Conservation (phyloP, 2,113 vertebrate genomes). For the Arothron firmamentum region DNA sequence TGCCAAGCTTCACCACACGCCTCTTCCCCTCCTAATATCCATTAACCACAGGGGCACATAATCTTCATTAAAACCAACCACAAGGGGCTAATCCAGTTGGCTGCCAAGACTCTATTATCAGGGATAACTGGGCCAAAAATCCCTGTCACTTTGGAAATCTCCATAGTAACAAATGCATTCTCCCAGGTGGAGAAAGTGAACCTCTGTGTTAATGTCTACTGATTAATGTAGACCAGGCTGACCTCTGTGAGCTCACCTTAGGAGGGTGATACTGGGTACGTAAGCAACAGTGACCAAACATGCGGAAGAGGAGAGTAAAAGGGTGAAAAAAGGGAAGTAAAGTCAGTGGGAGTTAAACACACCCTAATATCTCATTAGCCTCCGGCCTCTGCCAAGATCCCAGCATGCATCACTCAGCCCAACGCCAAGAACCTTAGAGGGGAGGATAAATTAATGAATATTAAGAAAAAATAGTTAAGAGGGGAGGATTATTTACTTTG, state of each 20-base stretch:
- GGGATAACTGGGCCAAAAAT: constrained; percentile 52
- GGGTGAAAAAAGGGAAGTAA: constrained; percentile 48
- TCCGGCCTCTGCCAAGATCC: constrained; percentile 70
- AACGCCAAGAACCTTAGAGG: constrained; percentile 38
- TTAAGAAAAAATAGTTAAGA: constrained; percentile 10
- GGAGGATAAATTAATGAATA: constrained; percentile 37
- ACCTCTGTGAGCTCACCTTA: constrained; percentile 55
- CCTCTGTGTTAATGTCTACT: constrained; percentile 58
- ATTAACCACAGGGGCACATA: constrained; percentile 64
- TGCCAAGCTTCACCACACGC: constrained; percentile 58
- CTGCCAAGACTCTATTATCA: constrained; percentile 58
- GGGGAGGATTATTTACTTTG: constrained; percentile 68
- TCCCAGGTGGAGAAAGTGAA: constrained; percentile 50
- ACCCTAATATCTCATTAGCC: constrained; percentile 93
- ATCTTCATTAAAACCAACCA: constrained; percentile 70
- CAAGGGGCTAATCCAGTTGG: constrained; percentile 60
- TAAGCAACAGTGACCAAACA: constrained; percentile 75
- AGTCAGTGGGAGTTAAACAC: constrained; percentile 76
- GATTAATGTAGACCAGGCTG: constrained; percentile 56
- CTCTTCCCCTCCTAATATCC: constrained; percentile 56
- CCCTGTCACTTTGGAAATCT: constrained; percentile 42
- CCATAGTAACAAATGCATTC: constrained; percentile 52
- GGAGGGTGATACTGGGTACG: constrained; percentile 50
- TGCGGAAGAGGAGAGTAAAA: constrained; percentile 36
- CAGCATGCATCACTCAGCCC: constrained; percentile 67